Evolutionary conservation across 2,888 invertebrate species (phyloP).

Genomic region (Lasioglossum figueresi): DNA sequence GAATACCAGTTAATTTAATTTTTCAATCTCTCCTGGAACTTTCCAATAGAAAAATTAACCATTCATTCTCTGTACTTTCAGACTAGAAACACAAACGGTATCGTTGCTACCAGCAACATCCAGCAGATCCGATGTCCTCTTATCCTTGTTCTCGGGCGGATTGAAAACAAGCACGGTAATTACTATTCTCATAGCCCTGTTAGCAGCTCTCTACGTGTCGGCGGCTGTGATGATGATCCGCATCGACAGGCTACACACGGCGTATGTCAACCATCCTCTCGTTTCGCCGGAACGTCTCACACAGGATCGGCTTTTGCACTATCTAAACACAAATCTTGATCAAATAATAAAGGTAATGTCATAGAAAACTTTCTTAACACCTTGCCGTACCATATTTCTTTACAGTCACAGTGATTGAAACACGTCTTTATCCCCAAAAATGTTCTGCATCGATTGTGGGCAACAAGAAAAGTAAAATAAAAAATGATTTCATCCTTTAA

Average conservation of each 20-base stretch:
- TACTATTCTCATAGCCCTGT: constrained; percentile 77
- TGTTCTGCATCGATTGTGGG: too few species aligned
- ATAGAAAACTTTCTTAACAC: neutral
- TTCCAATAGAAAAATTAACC: neutral
- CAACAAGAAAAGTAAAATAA: too few species aligned
- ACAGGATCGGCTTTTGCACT: constrained; percentile 79
- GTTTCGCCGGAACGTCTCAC: constrained; percentile 81
- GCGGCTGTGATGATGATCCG: constrained; percentile 82
- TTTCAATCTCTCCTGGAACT: neutral
- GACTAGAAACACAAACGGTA: constrained; percentile 67
- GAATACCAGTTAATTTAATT: neutral
- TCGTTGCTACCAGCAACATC: constrained; percentile 44
- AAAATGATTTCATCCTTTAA: too few species aligned
- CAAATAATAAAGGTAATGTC: constrained; percentile 90
- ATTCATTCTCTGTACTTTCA: constrained; percentile 43
- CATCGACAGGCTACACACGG: constrained; percentile 80
- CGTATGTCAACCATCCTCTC: constrained; percentile 80
- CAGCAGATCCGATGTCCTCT: constrained; percentile 37
- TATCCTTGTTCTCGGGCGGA: constrained; percentile 55
- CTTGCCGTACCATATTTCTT: too few species aligned
- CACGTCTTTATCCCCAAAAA: too few species aligned
- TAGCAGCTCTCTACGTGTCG: constrained; percentile 80
- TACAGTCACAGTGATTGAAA: too few species aligned
- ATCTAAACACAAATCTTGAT: constrained; percentile 90
- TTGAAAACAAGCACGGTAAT: constrained; percentile 77